A percentile compares a stretch with the other conserved stretches of the same genome.
Conservation (phyloP, 2,113 vertebrate genomes). For the Propithecus coquereli region DNA sequence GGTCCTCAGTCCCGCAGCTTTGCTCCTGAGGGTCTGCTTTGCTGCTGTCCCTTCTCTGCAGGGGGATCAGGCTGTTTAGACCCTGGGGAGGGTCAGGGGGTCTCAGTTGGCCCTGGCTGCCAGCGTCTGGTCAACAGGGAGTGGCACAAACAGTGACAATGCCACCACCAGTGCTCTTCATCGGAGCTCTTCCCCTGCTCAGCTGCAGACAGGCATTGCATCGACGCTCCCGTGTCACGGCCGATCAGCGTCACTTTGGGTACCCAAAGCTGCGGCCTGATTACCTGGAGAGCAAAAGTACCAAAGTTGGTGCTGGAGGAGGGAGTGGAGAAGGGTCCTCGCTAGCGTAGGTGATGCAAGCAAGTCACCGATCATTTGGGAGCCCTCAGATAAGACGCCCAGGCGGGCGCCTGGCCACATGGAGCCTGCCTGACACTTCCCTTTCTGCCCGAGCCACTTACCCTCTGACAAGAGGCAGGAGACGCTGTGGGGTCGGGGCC, state of each 20-base stretch:
- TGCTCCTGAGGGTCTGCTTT: not conserved
- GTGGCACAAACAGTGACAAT: rapidly evolving
- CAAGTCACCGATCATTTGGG: not conserved
- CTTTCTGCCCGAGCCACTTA: not conserved
- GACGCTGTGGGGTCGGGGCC: too few relatives aligned
- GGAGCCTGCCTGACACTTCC: not conserved
- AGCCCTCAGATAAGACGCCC: not conserved
- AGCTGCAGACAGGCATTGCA: not conserved
- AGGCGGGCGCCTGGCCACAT: rapidly evolving
- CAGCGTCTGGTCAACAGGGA: not conserved
- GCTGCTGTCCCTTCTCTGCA: not conserved
- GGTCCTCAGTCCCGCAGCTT: rapidly evolving
- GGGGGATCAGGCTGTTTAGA: rapidly evolving
- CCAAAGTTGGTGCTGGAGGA: rapidly evolving
- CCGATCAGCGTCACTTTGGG: too few relatives aligned
- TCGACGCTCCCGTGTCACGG: rapidly evolving
- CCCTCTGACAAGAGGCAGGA: not conserved
- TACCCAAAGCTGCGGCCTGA: not conserved
- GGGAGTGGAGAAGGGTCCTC: not conserved
- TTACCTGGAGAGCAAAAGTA: not conserved
- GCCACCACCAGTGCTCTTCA: not conserved
- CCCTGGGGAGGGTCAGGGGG: not conserved
- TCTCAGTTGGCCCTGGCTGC: rapidly evolving
- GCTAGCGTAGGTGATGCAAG: rapidly evolving
- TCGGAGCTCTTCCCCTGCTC: too few relatives aligned